Conservation (phyloP, 2,113 vertebrate genomes). For the Muntiacus reevesi region DNA sequence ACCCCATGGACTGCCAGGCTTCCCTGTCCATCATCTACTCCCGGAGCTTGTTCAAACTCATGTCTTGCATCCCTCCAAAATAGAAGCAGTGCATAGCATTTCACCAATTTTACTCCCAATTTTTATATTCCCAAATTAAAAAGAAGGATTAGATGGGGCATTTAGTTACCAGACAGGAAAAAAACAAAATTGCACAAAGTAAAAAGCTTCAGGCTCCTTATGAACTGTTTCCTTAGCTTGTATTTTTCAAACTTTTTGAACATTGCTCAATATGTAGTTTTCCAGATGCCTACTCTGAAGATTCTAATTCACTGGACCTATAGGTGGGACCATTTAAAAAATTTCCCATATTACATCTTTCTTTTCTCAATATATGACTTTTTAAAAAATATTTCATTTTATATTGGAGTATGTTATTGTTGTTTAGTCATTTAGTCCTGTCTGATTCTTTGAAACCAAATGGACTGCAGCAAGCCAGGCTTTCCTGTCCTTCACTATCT, state of each 20-base stretch:
- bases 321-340: not conserved
- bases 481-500: not conserved
- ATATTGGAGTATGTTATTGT: not conserved
- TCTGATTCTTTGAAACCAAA: not conserved
- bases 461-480: not conserved
- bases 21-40: not conserved
- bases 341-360: not conserved
- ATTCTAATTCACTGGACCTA: not conserved
- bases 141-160: not conserved
- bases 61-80: not conserved
- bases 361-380: not conserved
- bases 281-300: not conserved
- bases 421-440: not conserved
- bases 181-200: not conserved
- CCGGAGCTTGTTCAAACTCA: not conserved
- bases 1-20: not conserved
- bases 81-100: not conserved
- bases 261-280: not conserved
- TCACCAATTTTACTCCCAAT: not conserved
- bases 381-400: not conserved
- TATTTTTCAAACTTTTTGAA: not conserved
- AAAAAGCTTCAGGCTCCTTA: not conserved
- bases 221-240: not conserved
- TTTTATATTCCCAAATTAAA: not conserved
- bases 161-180: not conserved